phyloP scores from a whole-genome alignment of 2,888 invertebrate species.

The Trachelus troglodyta region DNA sequence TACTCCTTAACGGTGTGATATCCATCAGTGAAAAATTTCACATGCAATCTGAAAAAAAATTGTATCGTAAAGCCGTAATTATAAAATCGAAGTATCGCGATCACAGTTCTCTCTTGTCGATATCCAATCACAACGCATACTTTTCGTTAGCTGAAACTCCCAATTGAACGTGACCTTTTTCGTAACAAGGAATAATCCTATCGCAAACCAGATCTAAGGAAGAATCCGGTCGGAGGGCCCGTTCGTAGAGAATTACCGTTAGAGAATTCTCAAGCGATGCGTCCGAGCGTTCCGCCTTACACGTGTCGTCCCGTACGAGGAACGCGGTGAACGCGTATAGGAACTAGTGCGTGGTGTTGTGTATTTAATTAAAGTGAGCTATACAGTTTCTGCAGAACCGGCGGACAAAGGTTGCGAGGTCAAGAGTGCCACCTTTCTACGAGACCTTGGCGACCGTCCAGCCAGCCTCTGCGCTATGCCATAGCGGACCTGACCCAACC shows the following conservation, averaged over 20 bases:
- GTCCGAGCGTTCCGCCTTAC: not conserved
- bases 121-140: not conserved
- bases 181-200: not conserved
- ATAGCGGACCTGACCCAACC: conserved; percentile 23
- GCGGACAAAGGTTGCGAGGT: not conserved
- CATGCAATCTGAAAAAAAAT: not conserved
- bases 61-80: not conserved
- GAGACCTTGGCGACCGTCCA: conserved; percentile 30
- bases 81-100: not conserved
- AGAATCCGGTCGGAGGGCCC: not conserved
- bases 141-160: not conserved
- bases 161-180: not conserved
- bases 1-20: not conserved
- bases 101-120: not conserved
- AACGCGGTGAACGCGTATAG: not conserved
- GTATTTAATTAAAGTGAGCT: conserved; percentile 1
- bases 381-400: not conserved
- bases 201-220: not conserved
- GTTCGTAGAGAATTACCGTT: not conserved
- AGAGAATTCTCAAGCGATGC: not conserved
- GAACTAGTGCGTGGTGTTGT: not conserved
- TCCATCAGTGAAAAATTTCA: not conserved
- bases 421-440: conserved; percentile 24
- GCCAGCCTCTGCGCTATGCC: conserved; percentile 11
- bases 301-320: not conserved